Percentiles rank a stretch among this genome's conserved stretches.
phyloP scores from a whole-genome alignment of 2,888 invertebrate species.

The Eurois occulta region DNA sequence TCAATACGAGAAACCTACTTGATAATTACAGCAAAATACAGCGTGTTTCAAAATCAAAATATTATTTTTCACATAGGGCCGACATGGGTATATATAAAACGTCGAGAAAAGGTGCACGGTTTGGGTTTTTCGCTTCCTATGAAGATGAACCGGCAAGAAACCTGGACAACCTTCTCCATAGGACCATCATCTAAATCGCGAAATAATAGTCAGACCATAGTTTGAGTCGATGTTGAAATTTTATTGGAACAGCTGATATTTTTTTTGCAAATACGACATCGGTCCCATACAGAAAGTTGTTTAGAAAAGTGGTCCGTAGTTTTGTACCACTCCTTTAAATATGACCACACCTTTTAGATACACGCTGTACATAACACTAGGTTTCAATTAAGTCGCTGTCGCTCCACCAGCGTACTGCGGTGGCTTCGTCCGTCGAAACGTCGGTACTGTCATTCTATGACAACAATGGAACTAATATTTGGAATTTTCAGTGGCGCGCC shows the following conservation, averaged over 20 bases:
- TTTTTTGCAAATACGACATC: background rate
- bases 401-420: background rate
- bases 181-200: too few species aligned
- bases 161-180: background rate
- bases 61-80: too few species aligned
- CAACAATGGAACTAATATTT: conserved; percentile 53
- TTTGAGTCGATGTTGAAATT: background rate
- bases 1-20: background rate
- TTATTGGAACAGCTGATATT: background rate
- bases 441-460: conserved; percentile 43
- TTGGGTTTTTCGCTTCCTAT: too few species aligned
- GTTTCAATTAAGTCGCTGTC: background rate
- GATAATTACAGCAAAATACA: background rate
- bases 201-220: background rate
- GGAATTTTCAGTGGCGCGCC: conserved; percentile 46
- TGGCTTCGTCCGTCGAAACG: conserved; percentile 7
- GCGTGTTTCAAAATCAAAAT: too few species aligned
- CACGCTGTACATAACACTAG: background rate
- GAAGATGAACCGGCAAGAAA: too few species aligned
- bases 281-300: background rate
- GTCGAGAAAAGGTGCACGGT: too few species aligned
- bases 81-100: too few species aligned
- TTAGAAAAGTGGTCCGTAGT: background rate
- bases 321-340: background rate
- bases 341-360: background rate